Evolutionary conservation across 2,113 vertebrate species (phyloP).

Genomic region (Gambusia affinis): DNA sequence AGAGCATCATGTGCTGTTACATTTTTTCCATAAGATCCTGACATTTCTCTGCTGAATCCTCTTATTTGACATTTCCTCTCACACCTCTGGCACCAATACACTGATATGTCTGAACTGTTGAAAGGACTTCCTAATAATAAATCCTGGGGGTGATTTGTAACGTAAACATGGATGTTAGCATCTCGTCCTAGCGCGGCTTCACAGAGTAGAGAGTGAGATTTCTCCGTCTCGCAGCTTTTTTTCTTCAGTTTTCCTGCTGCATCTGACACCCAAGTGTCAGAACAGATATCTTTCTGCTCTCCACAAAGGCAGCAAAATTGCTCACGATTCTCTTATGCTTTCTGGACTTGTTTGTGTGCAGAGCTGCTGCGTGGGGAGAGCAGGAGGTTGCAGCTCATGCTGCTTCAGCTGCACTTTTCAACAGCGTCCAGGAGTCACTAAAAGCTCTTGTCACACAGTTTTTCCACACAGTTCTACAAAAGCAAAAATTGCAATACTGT

Average conservation of each 20-base stretch:
- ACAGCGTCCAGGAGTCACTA: background rate
- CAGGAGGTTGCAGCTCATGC: background rate
- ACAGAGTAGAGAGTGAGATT: too few relatives aligned
- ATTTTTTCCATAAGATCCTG: background rate
- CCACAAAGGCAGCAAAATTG: background rate
- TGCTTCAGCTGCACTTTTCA: background rate
- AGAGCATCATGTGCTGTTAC: background rate
- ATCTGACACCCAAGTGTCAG: slow-evolving; percentile 1
- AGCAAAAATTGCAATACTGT: background rate
- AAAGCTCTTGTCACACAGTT: background rate
- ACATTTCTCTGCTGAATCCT: background rate
- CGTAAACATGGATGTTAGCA: background rate
- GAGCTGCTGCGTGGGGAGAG: background rate
- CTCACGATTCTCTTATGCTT: background rate
- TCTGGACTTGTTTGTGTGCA: background rate
- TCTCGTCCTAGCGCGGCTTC: background rate
- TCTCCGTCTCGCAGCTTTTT: background rate
- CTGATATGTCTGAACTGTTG: background rate
- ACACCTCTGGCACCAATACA: background rate
- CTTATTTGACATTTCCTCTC: background rate
- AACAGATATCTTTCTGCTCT: slow-evolving; percentile 3
- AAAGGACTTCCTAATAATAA: background rate
- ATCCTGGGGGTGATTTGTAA: background rate
- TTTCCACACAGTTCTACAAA: background rate
- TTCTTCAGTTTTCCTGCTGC: background rate